Percentiles rank a stretch among this genome's conserved stretches.
Evolutionary conservation across 2,113 vertebrate genomes (phyloP).

Genomic region (Lagopus muta): DNA sequence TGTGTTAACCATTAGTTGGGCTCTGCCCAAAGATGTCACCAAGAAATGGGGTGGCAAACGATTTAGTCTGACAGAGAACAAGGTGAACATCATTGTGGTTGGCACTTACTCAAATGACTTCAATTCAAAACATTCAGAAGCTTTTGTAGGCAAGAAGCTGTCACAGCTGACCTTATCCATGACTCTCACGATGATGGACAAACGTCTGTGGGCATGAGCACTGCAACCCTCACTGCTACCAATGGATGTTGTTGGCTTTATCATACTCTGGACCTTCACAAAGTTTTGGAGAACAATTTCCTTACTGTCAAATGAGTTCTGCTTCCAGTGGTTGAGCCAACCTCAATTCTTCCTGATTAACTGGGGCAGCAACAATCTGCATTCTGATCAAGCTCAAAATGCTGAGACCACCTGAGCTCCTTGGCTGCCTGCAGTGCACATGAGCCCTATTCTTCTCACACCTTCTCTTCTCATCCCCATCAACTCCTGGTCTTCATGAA

Average conservation of each 20-base stretch:
- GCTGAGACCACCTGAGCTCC: neutral
- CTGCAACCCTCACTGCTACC: neutral
- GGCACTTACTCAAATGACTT: neutral
- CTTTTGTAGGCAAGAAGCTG: neutral
- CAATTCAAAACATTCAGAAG: neutral
- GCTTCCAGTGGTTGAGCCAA: neutral
- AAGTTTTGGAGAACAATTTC: neutral
- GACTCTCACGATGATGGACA: neutral
- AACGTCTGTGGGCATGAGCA: fast-evolving
- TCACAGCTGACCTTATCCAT: neutral
- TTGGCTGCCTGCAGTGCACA: neutral
- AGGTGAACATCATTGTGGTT: neutral
- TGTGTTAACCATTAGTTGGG: neutral
- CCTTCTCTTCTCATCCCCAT: neutral
- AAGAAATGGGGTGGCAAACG: neutral
- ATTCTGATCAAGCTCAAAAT: neutral
- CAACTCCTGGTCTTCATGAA: neutral
- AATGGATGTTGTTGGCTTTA: neutral
- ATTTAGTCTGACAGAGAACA: neutral
- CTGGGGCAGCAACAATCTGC: neutral
- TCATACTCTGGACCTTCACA: neutral
- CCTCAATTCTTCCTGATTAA: neutral
- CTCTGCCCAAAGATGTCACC: neutral
- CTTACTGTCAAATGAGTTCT: neutral
- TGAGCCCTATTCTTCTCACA: neutral